Evolutionary conservation across 2,113 vertebrate genomes (phyloP).

Genomic region (Perccottus glenii): DNA sequence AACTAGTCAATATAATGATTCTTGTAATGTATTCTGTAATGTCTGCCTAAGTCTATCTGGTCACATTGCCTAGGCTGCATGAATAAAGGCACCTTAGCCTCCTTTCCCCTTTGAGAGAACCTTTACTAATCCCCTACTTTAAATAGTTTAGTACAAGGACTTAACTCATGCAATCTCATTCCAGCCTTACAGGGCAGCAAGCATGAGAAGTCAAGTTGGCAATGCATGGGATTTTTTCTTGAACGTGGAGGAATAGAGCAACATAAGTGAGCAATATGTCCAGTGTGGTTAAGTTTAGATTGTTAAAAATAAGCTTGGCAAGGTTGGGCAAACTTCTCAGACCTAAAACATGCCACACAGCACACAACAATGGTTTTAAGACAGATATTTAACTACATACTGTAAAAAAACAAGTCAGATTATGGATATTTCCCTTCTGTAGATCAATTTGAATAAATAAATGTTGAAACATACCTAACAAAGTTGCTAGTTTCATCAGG

Average conservation of each 20-base stretch:
- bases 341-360: neutral
- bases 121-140: constrained; percentile 70
- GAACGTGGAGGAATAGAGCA: constrained; percentile 6
- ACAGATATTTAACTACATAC: neutral
- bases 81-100: constrained; percentile 60
- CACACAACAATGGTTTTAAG: neutral
- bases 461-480: neutral
- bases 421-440: neutral
- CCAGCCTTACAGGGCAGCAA: constrained; percentile 48
- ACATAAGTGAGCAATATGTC: constrained; percentile 5
- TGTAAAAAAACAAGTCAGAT: neutral
- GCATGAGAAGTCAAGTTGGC: constrained; percentile 58
- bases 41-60: constrained; percentile 29
- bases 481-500: neutral
- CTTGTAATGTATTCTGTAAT: neutral
- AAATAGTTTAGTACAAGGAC: constrained; percentile 77
- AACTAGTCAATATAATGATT: neutral
- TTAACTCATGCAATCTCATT: constrained; percentile 77
- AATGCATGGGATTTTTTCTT: neutral
- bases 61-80: constrained; percentile 47
- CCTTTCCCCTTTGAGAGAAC: constrained; percentile 33
- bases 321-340: neutral
- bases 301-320: constrained; percentile 3
- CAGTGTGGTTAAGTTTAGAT: constrained; percentile 5
- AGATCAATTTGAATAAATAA: constrained; percentile 1